Percentiles rank a stretch among this genome's conserved stretches.
Evolutionary conservation across 2,888 invertebrate genomes (phyloP).

Genomic region (Stictocephala bisonia): DNA sequence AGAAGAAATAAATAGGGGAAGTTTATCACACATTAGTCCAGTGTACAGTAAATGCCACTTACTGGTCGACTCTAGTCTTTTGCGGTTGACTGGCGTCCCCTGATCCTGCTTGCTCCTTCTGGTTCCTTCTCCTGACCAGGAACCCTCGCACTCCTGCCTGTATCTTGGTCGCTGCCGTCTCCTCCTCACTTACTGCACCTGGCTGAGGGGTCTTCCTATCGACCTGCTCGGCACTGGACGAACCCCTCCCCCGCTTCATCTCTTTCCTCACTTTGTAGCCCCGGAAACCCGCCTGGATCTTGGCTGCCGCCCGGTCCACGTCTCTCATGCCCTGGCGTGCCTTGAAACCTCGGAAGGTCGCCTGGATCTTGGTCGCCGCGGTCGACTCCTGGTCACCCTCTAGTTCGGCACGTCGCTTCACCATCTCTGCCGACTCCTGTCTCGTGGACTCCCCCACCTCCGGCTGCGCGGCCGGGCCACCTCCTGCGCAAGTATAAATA

Average conservation of each 20-base stretch:
- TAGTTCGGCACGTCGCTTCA: slow-evolving; percentile 43
- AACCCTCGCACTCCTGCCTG: slow-evolving; percentile 70
- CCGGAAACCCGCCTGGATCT: slow-evolving; percentile 70
- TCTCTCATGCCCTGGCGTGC: slow-evolving; percentile 54
- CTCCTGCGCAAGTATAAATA: slow-evolving; percentile 44
- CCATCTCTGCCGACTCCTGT: slow-evolving; percentile 35
- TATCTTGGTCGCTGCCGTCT: slow-evolving; percentile 68
- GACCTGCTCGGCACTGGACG: not conserved
- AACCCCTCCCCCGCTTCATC: slow-evolving; percentile 43
- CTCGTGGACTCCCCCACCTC: not conserved
- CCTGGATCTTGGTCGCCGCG: slow-evolving; percentile 70
- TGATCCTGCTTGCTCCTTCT: slow-evolving; percentile 21
- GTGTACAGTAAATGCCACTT: slow-evolving; percentile 6
- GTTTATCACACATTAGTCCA: slow-evolving; percentile 12
- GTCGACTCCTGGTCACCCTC: slow-evolving; percentile 48
- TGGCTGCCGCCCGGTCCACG: slow-evolving; percentile 66
- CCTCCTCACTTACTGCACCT: not conserved
- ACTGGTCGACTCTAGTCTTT: not conserved
- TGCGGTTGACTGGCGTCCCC: too few relatives aligned
- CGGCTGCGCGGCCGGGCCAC: slow-evolving; percentile 10
- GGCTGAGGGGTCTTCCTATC: not conserved
- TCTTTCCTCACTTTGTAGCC: slow-evolving; percentile 65
- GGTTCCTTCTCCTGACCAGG: slow-evolving; percentile 33
- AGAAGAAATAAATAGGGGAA: not conserved
- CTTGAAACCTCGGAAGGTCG: slow-evolving; percentile 69